Base-by-base conservation (phyloP, 1,140 invertebrate species). In the Drosophila carrolli region DNA sequence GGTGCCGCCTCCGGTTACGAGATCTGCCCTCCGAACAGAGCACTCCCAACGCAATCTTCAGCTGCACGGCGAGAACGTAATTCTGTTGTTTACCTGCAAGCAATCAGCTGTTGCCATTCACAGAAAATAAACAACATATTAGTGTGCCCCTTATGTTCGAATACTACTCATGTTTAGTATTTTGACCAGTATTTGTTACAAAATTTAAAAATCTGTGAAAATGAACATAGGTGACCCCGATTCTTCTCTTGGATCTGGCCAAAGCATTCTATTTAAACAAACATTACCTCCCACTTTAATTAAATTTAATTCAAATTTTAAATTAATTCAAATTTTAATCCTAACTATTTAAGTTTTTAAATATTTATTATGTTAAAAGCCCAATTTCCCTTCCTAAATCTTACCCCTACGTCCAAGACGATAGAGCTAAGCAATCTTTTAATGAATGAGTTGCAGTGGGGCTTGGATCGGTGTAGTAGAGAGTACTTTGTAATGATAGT, bases 1-100 rank as follows among this genome's bases (percentile, higher is more conserved):
- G 53, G 5, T 46, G 29, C n/a, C 56, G 43, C 19, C 35, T 44
- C 14, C 29, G 29, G 47, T 78, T 85, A 79, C 63, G 67, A 70
- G 65, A 77, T 67, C 46, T 65, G 35, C 13, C 10, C 62, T 16
- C 48, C 48, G 29, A 55, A 43, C 32, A 19, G n/a, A 50, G 43
- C 43, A 13, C 23, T 47, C 35, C 32, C 23, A n/a, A 48, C 19
- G 4, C 59, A 14, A 38, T 62, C 57, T 43, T 19, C n/a, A 10
- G 8, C 29, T 44, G 40, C 57, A 38, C 29, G 14, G 6, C 19
- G 35, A 38, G 19, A 66, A 48, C 59, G 71, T 19, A 68, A 51
- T 78, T 47, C n/a, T 23, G 29, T 62, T 62, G 59, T 62, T 62
- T 62, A 62, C 50, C 10, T 32, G 16, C 8, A 11, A 41, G 14